These are phyloP conservation scores for Raja brachyura DNA, from an alignment of 2,113 vertebrate species.

Conservation along the genomic window DNA sequence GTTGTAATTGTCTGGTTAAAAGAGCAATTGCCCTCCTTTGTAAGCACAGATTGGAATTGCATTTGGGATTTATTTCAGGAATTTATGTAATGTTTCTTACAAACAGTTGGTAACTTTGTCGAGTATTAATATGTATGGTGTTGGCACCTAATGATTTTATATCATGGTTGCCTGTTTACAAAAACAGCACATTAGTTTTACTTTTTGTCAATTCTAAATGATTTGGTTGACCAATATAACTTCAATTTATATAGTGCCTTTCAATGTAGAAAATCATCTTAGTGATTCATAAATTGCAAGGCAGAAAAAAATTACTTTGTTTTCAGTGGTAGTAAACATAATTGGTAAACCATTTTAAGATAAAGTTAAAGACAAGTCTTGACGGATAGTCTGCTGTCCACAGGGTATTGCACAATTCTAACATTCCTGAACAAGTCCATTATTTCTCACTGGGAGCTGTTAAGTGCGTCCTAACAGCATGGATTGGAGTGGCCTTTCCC, in stretches of 20 bases:
- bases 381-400: background rate
- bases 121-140: background rate
- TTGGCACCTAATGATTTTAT: background rate
- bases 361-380: background rate
- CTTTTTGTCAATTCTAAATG: background rate
- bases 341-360: background rate
- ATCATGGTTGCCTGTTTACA: background rate
- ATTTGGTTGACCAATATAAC: background rate
- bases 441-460: background rate
- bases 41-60: background rate
- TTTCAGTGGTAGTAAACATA: background rate
- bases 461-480: no score
- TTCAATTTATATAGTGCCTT: background rate
- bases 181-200: background rate
- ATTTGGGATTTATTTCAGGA: background rate
- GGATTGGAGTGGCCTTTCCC: no score
- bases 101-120: background rate
- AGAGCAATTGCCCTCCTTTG: background rate
- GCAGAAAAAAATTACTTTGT: background rate
- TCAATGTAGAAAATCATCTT: background rate
- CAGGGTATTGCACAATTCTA: background rate
- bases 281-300: background rate
- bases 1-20: background rate
- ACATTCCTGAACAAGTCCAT: background rate
- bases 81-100: background rate